phyloP scores from a whole-genome alignment of 2,888 invertebrate genomes.

The Lamellibrachia satsuma region DNA sequence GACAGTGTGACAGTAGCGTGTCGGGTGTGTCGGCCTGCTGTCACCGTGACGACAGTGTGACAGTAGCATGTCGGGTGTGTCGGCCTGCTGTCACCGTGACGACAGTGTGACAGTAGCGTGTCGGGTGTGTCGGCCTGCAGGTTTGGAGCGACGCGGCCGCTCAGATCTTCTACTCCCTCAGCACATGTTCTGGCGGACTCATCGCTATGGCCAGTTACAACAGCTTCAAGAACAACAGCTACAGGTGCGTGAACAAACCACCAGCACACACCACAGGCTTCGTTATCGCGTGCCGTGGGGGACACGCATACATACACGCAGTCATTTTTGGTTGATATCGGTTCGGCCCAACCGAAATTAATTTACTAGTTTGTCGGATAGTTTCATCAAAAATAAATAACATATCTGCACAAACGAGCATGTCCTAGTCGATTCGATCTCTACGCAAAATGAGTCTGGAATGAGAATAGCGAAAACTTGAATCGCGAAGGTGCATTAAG shows the following conservation, averaged over 20 bases:
- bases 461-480: too few species aligned
- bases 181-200: constrained; percentile 50
- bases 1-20: neutral
- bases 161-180: constrained; percentile 45
- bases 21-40: neutral
- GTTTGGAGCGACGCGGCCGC: constrained; percentile 46
- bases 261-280: neutral
- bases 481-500: too few species aligned
- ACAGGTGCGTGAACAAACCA: constrained; percentile 37
- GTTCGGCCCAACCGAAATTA: too few species aligned
- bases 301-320: neutral
- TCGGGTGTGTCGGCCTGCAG: constrained; percentile 37
- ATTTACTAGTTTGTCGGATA: too few species aligned
- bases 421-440: too few species aligned
- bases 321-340: neutral
- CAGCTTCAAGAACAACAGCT: constrained; percentile 48
- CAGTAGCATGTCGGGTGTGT: neutral
- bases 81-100: neutral
- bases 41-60: neutral
- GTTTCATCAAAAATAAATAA: too few species aligned
- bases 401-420: too few species aligned
- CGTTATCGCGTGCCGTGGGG: too few species aligned
- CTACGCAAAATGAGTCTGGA: too few species aligned
- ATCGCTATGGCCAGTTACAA: constrained; percentile 51
- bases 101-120: neutral